Base-by-base conservation (phyloP, 1,140 invertebrate genomes). In the Anastrepha ludens region DNA sequence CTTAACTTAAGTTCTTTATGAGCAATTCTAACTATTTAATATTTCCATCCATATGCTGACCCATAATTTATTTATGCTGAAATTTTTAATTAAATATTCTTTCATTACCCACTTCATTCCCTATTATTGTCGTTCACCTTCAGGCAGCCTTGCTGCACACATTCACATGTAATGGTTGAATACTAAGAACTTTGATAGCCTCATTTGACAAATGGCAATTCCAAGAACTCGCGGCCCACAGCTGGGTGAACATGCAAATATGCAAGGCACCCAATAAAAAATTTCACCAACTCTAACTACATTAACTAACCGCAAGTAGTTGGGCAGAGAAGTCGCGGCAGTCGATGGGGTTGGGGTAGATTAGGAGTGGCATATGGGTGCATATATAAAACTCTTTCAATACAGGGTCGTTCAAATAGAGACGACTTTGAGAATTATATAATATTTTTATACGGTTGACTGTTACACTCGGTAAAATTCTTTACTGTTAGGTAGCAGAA, bases 41-140 rank as follows among this genome's bases (percentile, higher is more conserved):
- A 81, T 81, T 41, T 81, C 55, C 29, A 81, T 29, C 74, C 15
- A 58, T n/a, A 81, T 58, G 2, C 3, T 81, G 74, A 81, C 74
- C 47, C 74, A 81, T 81, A 81, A 81, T 81, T 81, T 81, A 81
- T 81, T 81, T 81, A 81, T 81, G 47, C 47, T 81, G 74, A 81
- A 50, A 20, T 81, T 81, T 81, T 47, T 55, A 81, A 81, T 81
- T 55, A 74, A 74, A 74, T 74, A 44, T 74, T 74, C 41, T 44
- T 74, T 13, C 41, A 44, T 47, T 47, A 62, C 67, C 67, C 44
- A 9, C 39, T 55, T 2, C 67, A 62, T 13, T 62, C 13, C 4
- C 60, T 62, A 62, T 13, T 17, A 11, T 55, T 62, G 44, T 81
- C 47, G 74, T 55, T 81, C 50, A 81, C 74, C 74, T 81, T 81